Conservation (phyloP, 2,797 vertebrate genomes). For the Etheostoma perlongum region DNA sequence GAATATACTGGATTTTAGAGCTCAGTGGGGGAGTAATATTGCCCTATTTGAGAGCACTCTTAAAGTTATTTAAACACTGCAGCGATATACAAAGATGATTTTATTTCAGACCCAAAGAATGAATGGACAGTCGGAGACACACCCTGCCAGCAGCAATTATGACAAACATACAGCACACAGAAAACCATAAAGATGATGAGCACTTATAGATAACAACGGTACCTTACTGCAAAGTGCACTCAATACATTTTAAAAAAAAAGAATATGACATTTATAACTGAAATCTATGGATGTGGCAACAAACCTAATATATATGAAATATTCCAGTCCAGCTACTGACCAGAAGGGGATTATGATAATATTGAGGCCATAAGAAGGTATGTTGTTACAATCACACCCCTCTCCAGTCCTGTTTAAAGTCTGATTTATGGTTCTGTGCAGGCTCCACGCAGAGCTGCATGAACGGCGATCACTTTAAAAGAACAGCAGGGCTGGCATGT, state of each 20-base stretch:
- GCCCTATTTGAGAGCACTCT: not conserved
- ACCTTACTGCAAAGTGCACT: not conserved
- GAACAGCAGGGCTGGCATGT: no score
- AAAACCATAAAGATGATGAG: not conserved
- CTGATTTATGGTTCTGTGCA: no score
- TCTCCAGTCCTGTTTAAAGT: not conserved
- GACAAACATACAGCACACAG: not conserved
- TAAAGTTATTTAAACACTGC: not conserved
- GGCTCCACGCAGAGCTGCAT: no score
- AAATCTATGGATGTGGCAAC: not conserved
- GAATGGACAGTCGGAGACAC: slow-evolving; percentile 25
- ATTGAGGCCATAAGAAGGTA: not conserved
- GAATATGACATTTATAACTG: not conserved
- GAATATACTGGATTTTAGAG: slow-evolving; percentile 13
- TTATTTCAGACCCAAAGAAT: slow-evolving; percentile 19
- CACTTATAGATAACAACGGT: not conserved
- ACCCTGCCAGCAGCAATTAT: not conserved
- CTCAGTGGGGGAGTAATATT: not conserved
- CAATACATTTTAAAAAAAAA: not conserved
- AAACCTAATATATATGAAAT: not conserved
- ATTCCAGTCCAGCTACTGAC: not conserved
- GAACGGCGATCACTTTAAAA: no score
- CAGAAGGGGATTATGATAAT: not conserved
- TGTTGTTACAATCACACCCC: not conserved
- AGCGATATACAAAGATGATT: not conserved